phyloP scores from a whole-genome alignment of 1,140 invertebrate genomes.

The Anthonomus grandis region DNA sequence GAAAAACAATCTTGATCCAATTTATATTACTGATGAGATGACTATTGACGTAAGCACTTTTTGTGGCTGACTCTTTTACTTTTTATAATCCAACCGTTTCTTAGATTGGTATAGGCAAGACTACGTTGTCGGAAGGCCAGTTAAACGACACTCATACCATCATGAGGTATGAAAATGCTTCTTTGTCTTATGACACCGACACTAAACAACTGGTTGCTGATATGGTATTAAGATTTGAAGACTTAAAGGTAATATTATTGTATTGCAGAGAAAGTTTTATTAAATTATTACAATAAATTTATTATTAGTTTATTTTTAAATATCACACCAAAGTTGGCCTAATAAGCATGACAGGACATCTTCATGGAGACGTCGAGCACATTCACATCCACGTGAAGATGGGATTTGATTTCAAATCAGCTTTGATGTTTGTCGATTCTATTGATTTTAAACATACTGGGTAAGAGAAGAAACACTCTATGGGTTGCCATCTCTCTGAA shows the following conservation, averaged over 20 bases:
- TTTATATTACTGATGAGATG: too few relatives aligned
- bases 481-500: background rate
- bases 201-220: slow-evolving; percentile 5
- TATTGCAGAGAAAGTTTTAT: too few relatives aligned
- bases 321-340: slow-evolving; percentile 21
- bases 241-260: slow-evolving; percentile 11
- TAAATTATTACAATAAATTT: too few relatives aligned
- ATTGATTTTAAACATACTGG: slow-evolving; percentile 30
- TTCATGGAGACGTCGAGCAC: slow-evolving; percentile 24
- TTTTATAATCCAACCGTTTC: too few relatives aligned
- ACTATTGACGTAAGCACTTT: too few relatives aligned
- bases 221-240: slow-evolving; percentile 12
- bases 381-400: slow-evolving; percentile 29
- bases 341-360: slow-evolving; percentile 18
- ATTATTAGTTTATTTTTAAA: slow-evolving; percentile 25
- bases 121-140: slow-evolving; percentile 5
- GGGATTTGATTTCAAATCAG: slow-evolving; percentile 20
- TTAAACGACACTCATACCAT: slow-evolving; percentile 18
- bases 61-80: too few relatives aligned
- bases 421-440: slow-evolving; percentile 13
- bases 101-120: slow-evolving; percentile 6
- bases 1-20: too few relatives aligned
- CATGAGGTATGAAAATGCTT: slow-evolving; percentile 21
- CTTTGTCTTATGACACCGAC: slow-evolving; percentile 18
- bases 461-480: slow-evolving; percentile 18